These are phyloP conservation scores for Hippocampus guttulatus DNA, from an alignment of 2,113 vertebrate genomes.

Conservation along the genomic window DNA sequence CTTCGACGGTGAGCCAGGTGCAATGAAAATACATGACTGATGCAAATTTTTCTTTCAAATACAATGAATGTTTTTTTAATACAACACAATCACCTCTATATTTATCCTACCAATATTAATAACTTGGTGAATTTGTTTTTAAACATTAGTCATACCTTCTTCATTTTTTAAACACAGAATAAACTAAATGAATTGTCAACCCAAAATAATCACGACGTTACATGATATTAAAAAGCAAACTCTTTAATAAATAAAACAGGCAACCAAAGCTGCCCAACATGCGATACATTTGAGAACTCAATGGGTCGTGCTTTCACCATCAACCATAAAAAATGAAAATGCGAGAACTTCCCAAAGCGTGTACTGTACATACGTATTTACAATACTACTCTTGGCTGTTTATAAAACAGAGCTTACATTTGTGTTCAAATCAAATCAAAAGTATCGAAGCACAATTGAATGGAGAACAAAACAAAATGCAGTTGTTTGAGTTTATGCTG, in stretches of 20 bases:
- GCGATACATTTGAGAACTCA: neutral
- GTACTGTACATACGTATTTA: constrained; percentile 17
- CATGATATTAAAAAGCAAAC: neutral
- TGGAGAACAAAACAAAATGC: no score
- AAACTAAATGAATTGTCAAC: no score
- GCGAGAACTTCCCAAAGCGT: neutral
- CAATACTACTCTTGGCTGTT: constrained; percentile 51
- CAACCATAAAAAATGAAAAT: neutral
- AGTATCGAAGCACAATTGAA: neutral
- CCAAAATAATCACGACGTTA: no score
- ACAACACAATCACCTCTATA: no score
- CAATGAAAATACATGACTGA: no score
- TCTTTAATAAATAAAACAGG: constrained; percentile 1
- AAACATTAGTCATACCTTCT: no score
- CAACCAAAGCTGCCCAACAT: neutral
- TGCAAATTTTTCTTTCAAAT: no score
- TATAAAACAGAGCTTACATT: constrained; percentile 50
- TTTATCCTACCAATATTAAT: no score
- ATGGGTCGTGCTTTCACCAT: neutral
- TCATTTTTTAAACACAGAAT: no score
- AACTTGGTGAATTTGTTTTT: no score
- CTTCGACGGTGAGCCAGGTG: no score
- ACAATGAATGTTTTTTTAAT: no score
- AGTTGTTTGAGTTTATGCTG: neutral
- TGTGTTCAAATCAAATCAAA: neutral